Evolutionary conservation across 2,113 vertebrate species (phyloP).

Genomic region (Echinops telfairi): DNA sequence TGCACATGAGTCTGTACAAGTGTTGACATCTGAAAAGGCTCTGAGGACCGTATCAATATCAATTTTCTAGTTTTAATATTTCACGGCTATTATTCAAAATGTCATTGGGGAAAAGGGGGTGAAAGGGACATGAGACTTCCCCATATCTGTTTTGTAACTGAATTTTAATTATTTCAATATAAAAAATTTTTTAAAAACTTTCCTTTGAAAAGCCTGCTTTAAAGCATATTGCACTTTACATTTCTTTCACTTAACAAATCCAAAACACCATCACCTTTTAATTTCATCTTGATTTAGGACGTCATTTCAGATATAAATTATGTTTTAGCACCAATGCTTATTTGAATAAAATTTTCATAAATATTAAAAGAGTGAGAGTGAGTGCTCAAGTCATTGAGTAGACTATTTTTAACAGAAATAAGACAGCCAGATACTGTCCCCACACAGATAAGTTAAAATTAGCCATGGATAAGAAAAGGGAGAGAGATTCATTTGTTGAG

Average conservation of each 20-base stretch:
- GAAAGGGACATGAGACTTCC: background rate
- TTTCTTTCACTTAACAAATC: constrained; percentile 20
- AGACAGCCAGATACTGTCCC: background rate
- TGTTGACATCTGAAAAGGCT: constrained; percentile 14
- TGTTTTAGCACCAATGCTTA: background rate
- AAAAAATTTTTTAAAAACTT: background rate
- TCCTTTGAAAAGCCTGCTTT: background rate
- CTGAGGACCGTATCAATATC: background rate
- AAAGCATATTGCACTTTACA: background rate
- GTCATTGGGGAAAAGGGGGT: background rate
- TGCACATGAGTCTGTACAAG: background rate
- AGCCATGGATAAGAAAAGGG: constrained; percentile 13
- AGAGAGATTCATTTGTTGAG: background rate
- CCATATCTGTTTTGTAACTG: background rate
- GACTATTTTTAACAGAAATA: constrained; percentile 39
- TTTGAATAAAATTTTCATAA: constrained; percentile 46
- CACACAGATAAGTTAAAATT: constrained; percentile 9
- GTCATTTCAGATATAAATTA: constrained; percentile 58
- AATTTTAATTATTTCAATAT: constrained; percentile 14
- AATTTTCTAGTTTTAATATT: constrained; percentile 36
- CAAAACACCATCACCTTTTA: background rate
- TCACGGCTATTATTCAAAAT: too few relatives aligned
- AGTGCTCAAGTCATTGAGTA: constrained; percentile 8
- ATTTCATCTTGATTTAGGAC: constrained; percentile 14
- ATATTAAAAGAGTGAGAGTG: background rate